A percentile compares a stretch with the other conserved stretches of the same genome.
Conservation (phyloP, 2,888 invertebrate genomes). For the Fragum fragum region DNA sequence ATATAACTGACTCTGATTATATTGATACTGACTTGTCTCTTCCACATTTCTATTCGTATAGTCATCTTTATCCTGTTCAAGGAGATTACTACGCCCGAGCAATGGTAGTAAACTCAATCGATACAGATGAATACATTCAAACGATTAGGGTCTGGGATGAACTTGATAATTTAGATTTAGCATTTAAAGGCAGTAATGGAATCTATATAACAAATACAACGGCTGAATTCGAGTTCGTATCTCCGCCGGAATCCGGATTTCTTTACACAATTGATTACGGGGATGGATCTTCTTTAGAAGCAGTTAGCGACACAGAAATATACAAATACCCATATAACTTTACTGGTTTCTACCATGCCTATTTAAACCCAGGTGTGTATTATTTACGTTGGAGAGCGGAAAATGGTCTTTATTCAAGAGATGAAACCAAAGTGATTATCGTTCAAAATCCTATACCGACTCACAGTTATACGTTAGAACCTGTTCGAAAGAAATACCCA, state of each 20-base stretch:
- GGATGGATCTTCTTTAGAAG: slow-evolving; percentile 36
- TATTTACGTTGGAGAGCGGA: slow-evolving; percentile 51
- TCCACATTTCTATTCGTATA: slow-evolving; percentile 21
- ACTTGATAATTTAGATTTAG: slow-evolving; percentile 38
- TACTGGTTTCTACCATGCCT: slow-evolving; percentile 47
- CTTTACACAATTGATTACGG: slow-evolving; percentile 60
- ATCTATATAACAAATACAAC: slow-evolving; percentile 64
- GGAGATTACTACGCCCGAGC: slow-evolving; percentile 43
- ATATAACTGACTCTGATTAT: slow-evolving; percentile 11
- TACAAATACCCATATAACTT: slow-evolving; percentile 36
- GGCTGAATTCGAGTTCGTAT: slow-evolving; percentile 50
- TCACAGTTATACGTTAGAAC: slow-evolving; percentile 42
- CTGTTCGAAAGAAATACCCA: slow-evolving; percentile 58
- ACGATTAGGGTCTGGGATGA: slow-evolving; percentile 56
- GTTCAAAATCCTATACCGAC: slow-evolving; percentile 58
- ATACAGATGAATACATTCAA: slow-evolving; percentile 23
- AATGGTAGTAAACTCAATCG: slow-evolving; percentile 33
- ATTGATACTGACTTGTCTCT: neutral
- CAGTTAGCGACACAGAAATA: slow-evolving; percentile 25
- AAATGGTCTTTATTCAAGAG: slow-evolving; percentile 47
- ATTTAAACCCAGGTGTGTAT: slow-evolving; percentile 44
- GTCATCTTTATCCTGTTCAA: slow-evolving; percentile 50
- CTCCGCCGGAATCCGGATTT: slow-evolving; percentile 55
- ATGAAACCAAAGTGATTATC: slow-evolving; percentile 46
- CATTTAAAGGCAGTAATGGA: slow-evolving; percentile 34